Base-by-base conservation (phyloP, 1,140 invertebrate species). In the Oryctes rhinoceros region DNA sequence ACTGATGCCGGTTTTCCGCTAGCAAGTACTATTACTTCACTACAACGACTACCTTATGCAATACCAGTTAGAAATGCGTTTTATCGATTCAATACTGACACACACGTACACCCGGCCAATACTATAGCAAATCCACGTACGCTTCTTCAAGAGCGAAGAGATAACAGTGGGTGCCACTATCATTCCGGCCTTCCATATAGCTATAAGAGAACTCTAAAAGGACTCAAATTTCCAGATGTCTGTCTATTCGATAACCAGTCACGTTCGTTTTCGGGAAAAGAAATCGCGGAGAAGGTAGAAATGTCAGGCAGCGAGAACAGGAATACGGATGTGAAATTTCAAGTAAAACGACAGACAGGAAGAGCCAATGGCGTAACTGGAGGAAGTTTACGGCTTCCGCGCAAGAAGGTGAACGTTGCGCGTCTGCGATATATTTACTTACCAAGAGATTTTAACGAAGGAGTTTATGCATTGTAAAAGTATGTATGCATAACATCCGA, bases 21-120 rank as follows among this genome's bases (percentile, higher is more conserved):
- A 24, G 49, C 9, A 53, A 53, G 49, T 53, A 53, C 49, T 18
- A 53, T 53, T 53, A 53, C 49, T 53, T 53, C n/a, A 44, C 49
- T 53, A 53, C 49, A 15, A 53, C 49, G n/a, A 53, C 49, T 37
- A 71, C 67, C 67, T 71, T 24, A 24, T 71, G 67, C 24, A 71
- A 18, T 71, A 20, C 35, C 67, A 71, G 67, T 71, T 18, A 71
- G 67, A 71, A 35, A 71, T 71, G 67, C 67, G 67, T 71, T 71
- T 24, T 71, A 71, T 71, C 35, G 67, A 71, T 71, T 71, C 35
- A 18, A 65, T 65, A 18, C 59, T 65, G 9, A 44, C 39, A 44
- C 39, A 44, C 39, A 44, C 39, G 5, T 10, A 44, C 39, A 44
- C 9, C 5, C 39, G 9, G 5, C 5, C 39, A 44, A 44, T 44